These are phyloP conservation scores for Notocelia uddmanniana DNA, from an alignment of 2,888 invertebrate genomes.

Conservation along the genomic window DNA sequence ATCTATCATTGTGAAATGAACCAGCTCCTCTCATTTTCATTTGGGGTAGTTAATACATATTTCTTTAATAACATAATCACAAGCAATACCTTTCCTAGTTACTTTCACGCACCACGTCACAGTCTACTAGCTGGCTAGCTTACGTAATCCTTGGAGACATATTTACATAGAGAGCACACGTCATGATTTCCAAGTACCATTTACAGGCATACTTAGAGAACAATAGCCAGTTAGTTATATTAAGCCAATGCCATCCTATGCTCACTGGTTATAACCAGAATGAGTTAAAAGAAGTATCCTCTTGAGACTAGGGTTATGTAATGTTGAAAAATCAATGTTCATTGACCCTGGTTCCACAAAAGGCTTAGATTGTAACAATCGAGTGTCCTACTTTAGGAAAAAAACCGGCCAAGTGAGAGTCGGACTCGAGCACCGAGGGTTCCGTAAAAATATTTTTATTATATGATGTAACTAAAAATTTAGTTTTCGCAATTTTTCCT, in stretches of 20 bases:
- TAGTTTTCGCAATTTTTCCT: too few relatives aligned
- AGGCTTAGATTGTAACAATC: not conserved
- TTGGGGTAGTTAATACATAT: not conserved
- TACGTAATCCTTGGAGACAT: constrained; percentile 25
- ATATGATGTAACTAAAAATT: too few relatives aligned
- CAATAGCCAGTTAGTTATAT: constrained; percentile 45
- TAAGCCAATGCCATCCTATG: constrained; percentile 50
- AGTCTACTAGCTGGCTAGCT: constrained; percentile 13
- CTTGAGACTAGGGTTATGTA: constrained; percentile 59
- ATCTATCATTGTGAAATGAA: too few relatives aligned
- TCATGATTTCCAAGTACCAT: constrained; percentile 32
- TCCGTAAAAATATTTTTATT: too few relatives aligned
- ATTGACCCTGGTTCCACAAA: constrained; percentile 14
- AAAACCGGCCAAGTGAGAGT: too few relatives aligned
- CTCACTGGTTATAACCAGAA: constrained; percentile 51
- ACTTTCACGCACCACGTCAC: constrained; percentile 15
- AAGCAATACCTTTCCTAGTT: not conserved
- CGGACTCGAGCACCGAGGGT: too few relatives aligned
- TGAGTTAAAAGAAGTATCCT: constrained; percentile 52
- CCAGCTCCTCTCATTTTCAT: not conserved
- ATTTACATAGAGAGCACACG: constrained; percentile 17
- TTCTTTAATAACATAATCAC: not conserved
- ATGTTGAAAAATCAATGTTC: constrained; percentile 62
- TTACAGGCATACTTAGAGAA: constrained; percentile 39
- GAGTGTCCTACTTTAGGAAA: not conserved